These are phyloP conservation scores for Pherbina coryleti DNA, from an alignment of 2,888 invertebrate genomes.

Conservation along the genomic window DNA sequence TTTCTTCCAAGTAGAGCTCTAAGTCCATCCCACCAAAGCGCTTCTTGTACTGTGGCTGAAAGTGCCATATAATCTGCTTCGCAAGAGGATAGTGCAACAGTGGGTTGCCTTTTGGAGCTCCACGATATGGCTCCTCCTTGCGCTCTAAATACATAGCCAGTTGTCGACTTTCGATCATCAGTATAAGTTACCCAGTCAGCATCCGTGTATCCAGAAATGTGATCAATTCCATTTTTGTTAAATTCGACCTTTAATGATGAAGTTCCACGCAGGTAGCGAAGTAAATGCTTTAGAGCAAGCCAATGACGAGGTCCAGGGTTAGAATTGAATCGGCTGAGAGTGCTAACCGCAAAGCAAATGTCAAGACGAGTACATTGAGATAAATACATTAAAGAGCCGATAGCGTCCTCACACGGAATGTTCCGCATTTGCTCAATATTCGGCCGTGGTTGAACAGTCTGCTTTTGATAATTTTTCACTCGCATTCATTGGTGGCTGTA, in stretches of 20 bases:
- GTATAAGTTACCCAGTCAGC: constrained; percentile 43
- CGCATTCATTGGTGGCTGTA: constrained; percentile 31
- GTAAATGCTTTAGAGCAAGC: constrained; percentile 42
- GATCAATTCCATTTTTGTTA: too few species aligned
- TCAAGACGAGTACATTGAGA: constrained; percentile 40
- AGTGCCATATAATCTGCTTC: constrained; percentile 12
- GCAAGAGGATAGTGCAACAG: neutral
- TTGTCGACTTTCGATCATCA: constrained; percentile 41
- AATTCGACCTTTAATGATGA: neutral
- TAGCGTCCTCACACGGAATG: constrained; percentile 35
- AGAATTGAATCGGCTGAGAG: constrained; percentile 41
- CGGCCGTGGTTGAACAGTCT: constrained; percentile 30
- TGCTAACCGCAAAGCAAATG: constrained; percentile 42
- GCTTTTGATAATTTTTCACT: constrained; percentile 35
- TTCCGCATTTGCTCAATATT: constrained; percentile 29
- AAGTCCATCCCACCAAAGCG: constrained; percentile 26
- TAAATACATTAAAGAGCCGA: constrained; percentile 37
- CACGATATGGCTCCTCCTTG: constrained; percentile 1
- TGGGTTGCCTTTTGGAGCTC: neutral
- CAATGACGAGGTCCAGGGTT: constrained; percentile 46
- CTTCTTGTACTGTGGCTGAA: constrained; percentile 3
- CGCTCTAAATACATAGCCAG: constrained; percentile 30
- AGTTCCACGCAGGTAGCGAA: constrained; percentile 37
- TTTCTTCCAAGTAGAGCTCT: constrained; percentile 6
- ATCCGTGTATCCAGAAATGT: constrained; percentile 41